Base-by-base conservation (phyloP, 1,140 invertebrate species). In the Diachasma alloeum region DNA sequence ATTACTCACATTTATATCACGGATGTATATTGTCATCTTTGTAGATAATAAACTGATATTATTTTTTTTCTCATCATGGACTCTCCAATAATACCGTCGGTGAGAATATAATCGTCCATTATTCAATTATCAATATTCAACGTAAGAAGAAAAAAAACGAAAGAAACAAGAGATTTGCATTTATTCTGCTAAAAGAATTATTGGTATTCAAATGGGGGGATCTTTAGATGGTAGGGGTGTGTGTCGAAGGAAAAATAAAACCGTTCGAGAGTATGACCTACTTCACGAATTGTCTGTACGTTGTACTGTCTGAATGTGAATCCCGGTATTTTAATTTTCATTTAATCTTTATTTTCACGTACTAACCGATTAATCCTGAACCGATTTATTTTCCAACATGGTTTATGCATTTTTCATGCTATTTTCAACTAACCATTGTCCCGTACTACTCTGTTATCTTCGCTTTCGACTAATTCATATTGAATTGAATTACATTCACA, bases 161-260 rank as follows among this genome's bases (percentile, higher is more conserved):
- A 79, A 81, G 78, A 78, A 82, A 75, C 80, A 39, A 37, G 11
- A 36, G 31, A 68, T 39, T 15, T 68, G 36, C 39, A 68, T 63
- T 13, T 31, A 63, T 79, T 63, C 67, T 71, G 19, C 63, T 76
- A 39, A 63, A 79, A 79, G 79, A 80, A 86, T 88, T 89, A 89
- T 89, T 89, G 88, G 88, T 90, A 90, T 90, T 90, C 88, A 90
- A 90, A 90, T 90, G 88, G 87, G 87, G 83, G 83, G 85, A 83
- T 81, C 81, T 81, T 85, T 80, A 78, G 76, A 67, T 77, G 75
- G 75, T 75, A 78, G 79, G 82, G 78, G 78, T 72, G 48, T 75
- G 71, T 75, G 78, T 82, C 80, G 76, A 79, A 76, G 82, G 81
- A 80, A 78, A 67, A 71, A 67, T n/a, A 67, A 26, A 67, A 44